Conservation (phyloP, 2,113 vertebrate species). For the Onychorhynchus coronatus region DNA sequence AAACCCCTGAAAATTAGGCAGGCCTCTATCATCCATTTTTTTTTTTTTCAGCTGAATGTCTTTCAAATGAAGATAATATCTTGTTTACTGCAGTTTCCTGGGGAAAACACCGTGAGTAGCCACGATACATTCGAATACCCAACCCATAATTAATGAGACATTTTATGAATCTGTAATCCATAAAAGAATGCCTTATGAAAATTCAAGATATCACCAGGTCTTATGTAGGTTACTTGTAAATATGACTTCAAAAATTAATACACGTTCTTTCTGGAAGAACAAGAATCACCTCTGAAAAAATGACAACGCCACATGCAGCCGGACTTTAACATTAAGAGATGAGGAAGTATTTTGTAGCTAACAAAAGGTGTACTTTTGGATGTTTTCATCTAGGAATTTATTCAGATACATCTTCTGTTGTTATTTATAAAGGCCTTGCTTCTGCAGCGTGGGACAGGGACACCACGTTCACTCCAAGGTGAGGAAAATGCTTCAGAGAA, state of each 20-base stretch:
- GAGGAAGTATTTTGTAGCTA: neutral
- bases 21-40: neutral
- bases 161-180: neutral
- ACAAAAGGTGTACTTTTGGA: neutral
- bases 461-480: neutral
- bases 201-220: neutral
- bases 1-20: neutral
- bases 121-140: neutral
- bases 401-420: neutral
- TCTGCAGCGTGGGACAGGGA: neutral
- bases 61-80: neutral
- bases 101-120: neutral
- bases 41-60: neutral
- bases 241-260: conserved; percentile 15
- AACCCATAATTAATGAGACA: neutral
- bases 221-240: neutral
- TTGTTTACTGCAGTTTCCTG: neutral
- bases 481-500: neutral
- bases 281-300: neutral
- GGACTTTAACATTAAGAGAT: neutral
- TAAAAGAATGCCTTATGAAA: neutral
- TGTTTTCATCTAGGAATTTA: neutral
- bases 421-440: neutral
- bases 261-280: neutral
- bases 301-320: neutral